Base-by-base conservation (phyloP, 1,140 invertebrate species). In the Neuroterus valhalla region DNA sequence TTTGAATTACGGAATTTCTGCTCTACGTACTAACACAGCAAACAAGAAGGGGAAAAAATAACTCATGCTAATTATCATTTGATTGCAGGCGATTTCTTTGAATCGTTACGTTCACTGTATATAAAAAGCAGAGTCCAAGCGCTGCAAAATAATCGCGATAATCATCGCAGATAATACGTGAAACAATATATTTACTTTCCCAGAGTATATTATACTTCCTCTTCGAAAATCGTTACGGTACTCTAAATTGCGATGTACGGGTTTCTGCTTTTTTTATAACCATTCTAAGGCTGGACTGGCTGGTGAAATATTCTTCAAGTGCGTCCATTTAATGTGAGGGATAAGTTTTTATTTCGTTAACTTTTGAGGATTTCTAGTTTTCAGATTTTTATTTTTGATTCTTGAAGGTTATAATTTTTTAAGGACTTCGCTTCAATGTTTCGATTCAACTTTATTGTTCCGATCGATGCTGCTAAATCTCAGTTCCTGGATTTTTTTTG, bases 111-210 rank as follows among this genome's bases (percentile, higher is more conserved):
- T 62, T 23, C 23, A 62, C 0, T 31, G 23, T 62, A 19, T 50
- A 2, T 23, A 23, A 21, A 62, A 62, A n/a, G 55, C 14, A 31
- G 31, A 62, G 23, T 31, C 55, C 23, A 31, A 31, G 52, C 52
- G 52, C 52, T 55, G 31, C 55, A 31, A 62, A 62, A 62, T 62
- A 62, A 62, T 62, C 23, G 23, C 31, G 23, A 62, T 62, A 31
- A 31, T 62, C 26, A 12, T 31, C 26, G 23, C 12, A 62, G 55
- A 62, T 62, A n/a, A 8, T 31, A 31, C 23, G 55, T 6, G 55
- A 62, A 62, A 62, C 55, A 62, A 62, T 62, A 62, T 38, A 62
- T 26, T 62, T 62, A 62, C 55, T 62, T 62, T 62, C 55, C 31
- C 23, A 31, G 55, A 62, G 31, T 38, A 62, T 31, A 62, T 62